Base-by-base conservation (phyloP, 2,113 vertebrate genomes). In the Myotis lucifugus region DNA sequence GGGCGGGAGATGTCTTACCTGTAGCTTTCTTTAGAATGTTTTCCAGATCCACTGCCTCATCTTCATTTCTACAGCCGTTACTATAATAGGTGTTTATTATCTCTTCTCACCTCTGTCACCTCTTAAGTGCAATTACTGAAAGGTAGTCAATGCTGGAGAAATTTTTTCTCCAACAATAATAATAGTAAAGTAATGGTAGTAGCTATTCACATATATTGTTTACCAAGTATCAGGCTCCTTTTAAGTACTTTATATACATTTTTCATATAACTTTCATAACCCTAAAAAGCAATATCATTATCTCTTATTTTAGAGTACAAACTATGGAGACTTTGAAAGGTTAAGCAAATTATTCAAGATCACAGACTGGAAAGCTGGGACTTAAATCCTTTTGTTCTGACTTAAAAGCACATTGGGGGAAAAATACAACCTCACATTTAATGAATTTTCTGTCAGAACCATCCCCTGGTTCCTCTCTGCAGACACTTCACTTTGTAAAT, bases 401-500 rank as follows among this genome's bases (percentile, higher is more conserved):
- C 46, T 73, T 90, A 76, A 81, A 96, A 90, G 29, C n/a, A 79
- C 37, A 89, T 1, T 77, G 29, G 52, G 69, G 70, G 88, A 18
- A 40, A 85, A 78, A 88, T 7, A 64, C 59, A 85, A 64, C 4
- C 19, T 66, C 52, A 34, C 40, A 85, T 54, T 77, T 27, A 81
- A 86, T 81, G 17, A 64, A 70, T 48, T 93, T 77, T 73, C 74
- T 66, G 18, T 84, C 15, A 69, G 79, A 86, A 76, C 32, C 12
- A 72, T 27, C 14, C 3, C 13, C 34, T 92, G 77, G 48, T 48
- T 85, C 70, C 74, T 85, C 56, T 90, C 69, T 82, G 69, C 61
- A 94, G 42, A 91, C 19, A 72, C 14, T 64, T 84, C 40, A 77
- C 34, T 83, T 91, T 73, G 66, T 95, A 85, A 76, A 67, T 73